Evolutionary conservation across 2,113 vertebrate genomes (phyloP).

Genomic region (Notothenia coriiceps): DNA sequence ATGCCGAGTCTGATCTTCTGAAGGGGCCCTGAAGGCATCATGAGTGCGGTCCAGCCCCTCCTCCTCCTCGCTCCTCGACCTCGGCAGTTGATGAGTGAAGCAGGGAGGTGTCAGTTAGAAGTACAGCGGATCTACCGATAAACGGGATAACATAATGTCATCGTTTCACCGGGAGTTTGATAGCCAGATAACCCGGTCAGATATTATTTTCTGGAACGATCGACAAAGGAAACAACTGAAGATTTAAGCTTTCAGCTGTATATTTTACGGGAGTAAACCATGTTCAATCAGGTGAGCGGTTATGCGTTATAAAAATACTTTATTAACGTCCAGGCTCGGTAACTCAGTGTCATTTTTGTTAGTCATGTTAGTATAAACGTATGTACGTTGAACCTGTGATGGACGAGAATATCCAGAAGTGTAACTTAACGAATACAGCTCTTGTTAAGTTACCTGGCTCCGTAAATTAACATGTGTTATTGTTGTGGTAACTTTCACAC

Average conservation of each 20-base stretch:
- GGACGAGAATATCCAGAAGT: neutral
- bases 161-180: neutral
- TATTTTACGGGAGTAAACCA: neutral
- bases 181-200: accelerated
- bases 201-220: neutral
- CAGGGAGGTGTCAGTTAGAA: neutral
- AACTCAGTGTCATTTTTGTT: neutral
- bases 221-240: neutral
- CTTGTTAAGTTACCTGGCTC: neutral
- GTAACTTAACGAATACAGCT: too few relatives aligned
- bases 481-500: neutral
- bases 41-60: conserved; percentile 14
- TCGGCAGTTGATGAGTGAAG: conserved; percentile 20
- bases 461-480: too few relatives aligned
- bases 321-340: neutral
- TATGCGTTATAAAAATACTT: neutral
- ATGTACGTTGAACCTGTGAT: neutral
- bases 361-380: neutral
- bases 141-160: neutral
- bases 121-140: too few relatives aligned
- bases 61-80: neutral
- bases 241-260: neutral
- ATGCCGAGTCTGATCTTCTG: conserved; percentile 19
- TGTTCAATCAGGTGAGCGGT: conserved; percentile 51
- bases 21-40: conserved; percentile 41